Evolutionary conservation across 2,113 vertebrate species (phyloP).

Genomic region (Oncorhynchus gorbuscha): DNA sequence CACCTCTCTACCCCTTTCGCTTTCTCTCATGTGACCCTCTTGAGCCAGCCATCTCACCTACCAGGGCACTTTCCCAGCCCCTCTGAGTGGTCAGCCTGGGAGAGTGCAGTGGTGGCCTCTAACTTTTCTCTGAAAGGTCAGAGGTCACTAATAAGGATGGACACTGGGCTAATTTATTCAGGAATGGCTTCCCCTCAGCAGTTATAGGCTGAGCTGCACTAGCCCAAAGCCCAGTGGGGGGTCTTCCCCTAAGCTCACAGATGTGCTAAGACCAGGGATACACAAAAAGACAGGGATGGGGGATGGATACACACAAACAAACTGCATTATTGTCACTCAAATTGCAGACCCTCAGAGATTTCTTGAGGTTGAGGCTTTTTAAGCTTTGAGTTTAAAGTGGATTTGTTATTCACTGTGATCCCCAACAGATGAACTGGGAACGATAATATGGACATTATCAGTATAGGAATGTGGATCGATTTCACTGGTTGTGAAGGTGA

Average conservation of each 20-base stretch:
- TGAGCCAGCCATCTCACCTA: conserved; percentile 41
- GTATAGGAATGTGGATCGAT: too few relatives aligned
- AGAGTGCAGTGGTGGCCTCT: conserved; percentile 41
- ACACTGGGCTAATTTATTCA: conserved; percentile 66
- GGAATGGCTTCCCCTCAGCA: conserved; percentile 32
- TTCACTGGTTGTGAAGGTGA: too few relatives aligned
- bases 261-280: conserved; percentile 37
- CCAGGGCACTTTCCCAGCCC: conserved; percentile 75
- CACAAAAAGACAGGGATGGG: neutral
- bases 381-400: too few relatives aligned
- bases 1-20: conserved; percentile 21
- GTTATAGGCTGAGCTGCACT: conserved; percentile 6
- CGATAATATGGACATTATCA: too few relatives aligned
- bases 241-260: conserved; percentile 47
- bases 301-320: neutral
- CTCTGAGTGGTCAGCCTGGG: conserved; percentile 46
- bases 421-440: too few relatives aligned
- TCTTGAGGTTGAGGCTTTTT: too few relatives aligned
- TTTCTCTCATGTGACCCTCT: conserved; percentile 47
- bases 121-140: conserved; percentile 61
- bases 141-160: conserved; percentile 63
- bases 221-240: conserved; percentile 48
- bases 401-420: too few relatives aligned
- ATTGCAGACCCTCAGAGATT: too few relatives aligned
- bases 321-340: neutral